A percentile compares a stretch with the other conserved stretches of the same genome.
These are phyloP conservation scores for Autographa pulchrina DNA, from an alignment of 2,888 invertebrate species.

Conservation along the genomic window DNA sequence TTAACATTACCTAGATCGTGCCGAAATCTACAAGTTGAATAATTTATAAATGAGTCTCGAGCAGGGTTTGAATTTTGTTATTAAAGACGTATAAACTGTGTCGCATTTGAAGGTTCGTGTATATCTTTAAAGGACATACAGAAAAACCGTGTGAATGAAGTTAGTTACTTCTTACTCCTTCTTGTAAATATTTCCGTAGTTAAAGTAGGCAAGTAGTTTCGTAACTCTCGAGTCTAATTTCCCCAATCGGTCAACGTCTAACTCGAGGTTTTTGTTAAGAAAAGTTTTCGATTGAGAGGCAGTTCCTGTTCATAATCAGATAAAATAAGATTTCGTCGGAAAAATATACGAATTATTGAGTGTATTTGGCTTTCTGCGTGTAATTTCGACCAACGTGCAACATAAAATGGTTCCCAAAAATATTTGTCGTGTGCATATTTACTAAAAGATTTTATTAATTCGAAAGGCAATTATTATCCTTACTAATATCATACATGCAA, in stretches of 20 bases:
- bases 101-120: background rate
- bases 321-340: background rate
- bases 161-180: background rate
- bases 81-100: background rate
- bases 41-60: conserved; percentile 1
- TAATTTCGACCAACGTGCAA: too few species aligned
- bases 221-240: background rate
- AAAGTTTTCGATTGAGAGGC: conserved; percentile 8
- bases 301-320: background rate
- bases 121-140: background rate
- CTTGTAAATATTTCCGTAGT: background rate
- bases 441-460: too few species aligned
- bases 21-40: background rate
- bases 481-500: too few species aligned
- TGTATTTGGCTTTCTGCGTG: background rate
- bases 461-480: too few species aligned
- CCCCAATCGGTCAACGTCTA: conserved; percentile 1
- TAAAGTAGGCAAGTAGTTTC: background rate
- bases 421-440: too few species aligned
- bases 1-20: background rate
- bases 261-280: conserved; percentile 1
- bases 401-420: too few species aligned
- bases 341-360: background rate
- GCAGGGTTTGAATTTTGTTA: background rate
- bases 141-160: background rate